Base-by-base conservation (phyloP, 2,797 vertebrate species). In the Onychomys arenicola region DNA sequence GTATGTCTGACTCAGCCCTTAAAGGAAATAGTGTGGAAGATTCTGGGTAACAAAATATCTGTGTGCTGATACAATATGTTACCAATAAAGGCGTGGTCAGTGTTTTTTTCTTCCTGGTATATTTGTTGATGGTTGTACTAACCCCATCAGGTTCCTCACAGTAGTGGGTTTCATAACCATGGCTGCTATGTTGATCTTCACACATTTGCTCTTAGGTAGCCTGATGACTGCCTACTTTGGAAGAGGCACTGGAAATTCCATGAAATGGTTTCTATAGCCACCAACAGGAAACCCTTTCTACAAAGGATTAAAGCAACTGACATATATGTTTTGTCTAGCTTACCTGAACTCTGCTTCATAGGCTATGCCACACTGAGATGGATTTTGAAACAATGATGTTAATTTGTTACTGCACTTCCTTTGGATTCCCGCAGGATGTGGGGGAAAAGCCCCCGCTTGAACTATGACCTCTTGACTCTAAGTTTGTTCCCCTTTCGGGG, bases 361-460 rank as follows among this genome's bases (percentile, higher is more conserved):
- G 94, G 80, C 90, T 34, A 1, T 75, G 25, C 69, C 83, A 49
- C 90, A 91, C 85, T 77, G 73, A 69, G 59, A 6, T 92, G 67
- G 52, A 10, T 29, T 1, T 88, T 89, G 93, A 87, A 40, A 89
- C 96, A 91, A 85, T 49, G 89, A 27, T 96, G 0, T 13, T 40
- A 94, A 19, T 93, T 78, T 94, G 6, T 90, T 43, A 84, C 92
- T 84, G 65, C 63, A 40, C 43, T 91, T 73, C 92, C 93, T 96
- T 34, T 82, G 63, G 77, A 82, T 95, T 96, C n/a, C 93, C 95
- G 67, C 19, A 95, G 84, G 96, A 94, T 81, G 87, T 73, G 71
- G 46, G 52, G 73, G 81, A 96, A 97, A 93, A 65, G 46, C n/a
- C n/a, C n/a, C n/a, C n/a, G 92, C 59, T 96, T 84, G 75, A 89